phyloP scores from a whole-genome alignment of 2,888 invertebrate species.

The Leistus spinibarbis region DNA sequence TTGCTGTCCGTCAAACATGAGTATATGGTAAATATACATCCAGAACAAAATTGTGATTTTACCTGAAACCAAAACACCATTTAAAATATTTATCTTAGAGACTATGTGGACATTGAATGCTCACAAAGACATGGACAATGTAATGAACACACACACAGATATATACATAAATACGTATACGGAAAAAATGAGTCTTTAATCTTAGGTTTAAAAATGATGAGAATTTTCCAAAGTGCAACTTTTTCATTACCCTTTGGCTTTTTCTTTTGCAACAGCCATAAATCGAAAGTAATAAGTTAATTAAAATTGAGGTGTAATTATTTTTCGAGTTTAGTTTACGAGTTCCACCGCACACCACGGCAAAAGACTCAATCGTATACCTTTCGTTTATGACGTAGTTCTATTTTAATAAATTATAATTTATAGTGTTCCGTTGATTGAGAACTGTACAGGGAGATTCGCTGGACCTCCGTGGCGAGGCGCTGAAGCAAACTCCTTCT shows the following conservation, averaged over 20 bases:
- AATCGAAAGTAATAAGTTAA: background rate
- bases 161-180: background rate
- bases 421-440: conserved; percentile 41
- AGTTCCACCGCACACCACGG: background rate
- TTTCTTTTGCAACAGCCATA: background rate
- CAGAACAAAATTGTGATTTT: conserved; percentile 19
- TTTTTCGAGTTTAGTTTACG: background rate
- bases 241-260: no score
- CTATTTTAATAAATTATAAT: conserved; percentile 45
- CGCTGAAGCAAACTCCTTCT: background rate
- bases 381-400: background rate
- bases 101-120: conserved; percentile 3
- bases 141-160: background rate
- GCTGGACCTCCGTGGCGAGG: background rate
- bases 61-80: conserved; percentile 35
- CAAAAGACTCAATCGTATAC: background rate
- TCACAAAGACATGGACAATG: background rate
- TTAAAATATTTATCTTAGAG: conserved; percentile 21
- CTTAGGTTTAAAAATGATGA: background rate
- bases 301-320: background rate
- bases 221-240: background rate
- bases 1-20: conserved; percentile 29
- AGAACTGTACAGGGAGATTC: background rate
- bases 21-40: background rate
- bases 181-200: no score